Percentiles rank a stretch among this genome's conserved stretches.
phyloP scores from a whole-genome alignment of 1,140 invertebrate genomes.

The Dendrolimus punctatus region DNA sequence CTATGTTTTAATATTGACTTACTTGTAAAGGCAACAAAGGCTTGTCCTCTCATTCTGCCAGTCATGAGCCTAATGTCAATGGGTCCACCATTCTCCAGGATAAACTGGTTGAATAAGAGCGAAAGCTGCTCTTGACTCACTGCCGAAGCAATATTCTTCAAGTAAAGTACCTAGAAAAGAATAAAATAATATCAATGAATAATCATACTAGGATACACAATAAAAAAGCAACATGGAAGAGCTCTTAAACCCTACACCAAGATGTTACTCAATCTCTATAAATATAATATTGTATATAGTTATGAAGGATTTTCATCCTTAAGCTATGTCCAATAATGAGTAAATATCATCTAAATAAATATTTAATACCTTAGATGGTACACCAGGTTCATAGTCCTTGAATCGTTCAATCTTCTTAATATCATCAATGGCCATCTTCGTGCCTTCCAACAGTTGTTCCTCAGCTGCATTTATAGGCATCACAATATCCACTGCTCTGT shows the following conservation, averaged over 20 bases:
- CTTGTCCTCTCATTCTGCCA: constrained; percentile 53
- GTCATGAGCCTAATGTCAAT: constrained; percentile 42
- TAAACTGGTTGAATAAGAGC: constrained; percentile 55
- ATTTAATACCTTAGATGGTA: constrained; percentile 47
- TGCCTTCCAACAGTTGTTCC: constrained; percentile 50
- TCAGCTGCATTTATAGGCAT: constrained; percentile 49
- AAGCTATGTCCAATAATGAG: too few relatives aligned
- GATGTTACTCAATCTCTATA: neutral
- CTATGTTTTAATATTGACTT: constrained; percentile 14
- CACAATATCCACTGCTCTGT: constrained; percentile 49
- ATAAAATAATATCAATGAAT: too few relatives aligned
- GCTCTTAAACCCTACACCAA: too few relatives aligned
- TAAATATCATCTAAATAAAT: too few relatives aligned
- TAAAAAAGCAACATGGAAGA: too few relatives aligned
- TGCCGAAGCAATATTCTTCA: constrained; percentile 53
- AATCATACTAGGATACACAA: too few relatives aligned
- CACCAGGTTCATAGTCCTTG: constrained; percentile 59
- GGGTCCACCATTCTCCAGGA: constrained; percentile 48
- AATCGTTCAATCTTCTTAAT: constrained; percentile 59
- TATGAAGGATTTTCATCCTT: neutral
- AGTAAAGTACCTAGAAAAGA: constrained; percentile 39
- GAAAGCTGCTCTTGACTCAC: constrained; percentile 40
- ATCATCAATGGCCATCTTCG: constrained; percentile 57
- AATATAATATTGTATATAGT: neutral
- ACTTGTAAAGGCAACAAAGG: constrained; percentile 54